phyloP scores from a whole-genome alignment of 1,140 invertebrate genomes.

The Meloidogyne exigua region DNA sequence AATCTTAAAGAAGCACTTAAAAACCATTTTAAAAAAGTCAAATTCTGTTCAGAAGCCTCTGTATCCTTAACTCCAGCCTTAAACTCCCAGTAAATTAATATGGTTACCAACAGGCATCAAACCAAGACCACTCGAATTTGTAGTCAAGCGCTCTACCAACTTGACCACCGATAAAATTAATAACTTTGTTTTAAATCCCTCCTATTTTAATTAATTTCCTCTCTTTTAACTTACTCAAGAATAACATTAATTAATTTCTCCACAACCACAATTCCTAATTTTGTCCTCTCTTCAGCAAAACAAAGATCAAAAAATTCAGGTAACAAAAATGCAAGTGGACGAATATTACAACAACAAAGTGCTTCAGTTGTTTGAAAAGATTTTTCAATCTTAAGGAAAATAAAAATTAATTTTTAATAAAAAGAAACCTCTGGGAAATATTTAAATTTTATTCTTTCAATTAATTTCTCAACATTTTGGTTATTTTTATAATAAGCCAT shows the following conservation, averaged over 20 bases:
- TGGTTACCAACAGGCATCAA: no score
- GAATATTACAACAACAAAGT: background rate
- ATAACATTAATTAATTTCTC: background rate
- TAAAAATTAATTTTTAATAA: background rate
- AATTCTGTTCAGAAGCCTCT: no score
- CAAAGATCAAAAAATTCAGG: background rate
- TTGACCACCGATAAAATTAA: no score
- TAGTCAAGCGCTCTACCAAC: no score
- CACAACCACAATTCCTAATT: background rate
- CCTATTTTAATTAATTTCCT: no score
- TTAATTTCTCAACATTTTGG: constrained; percentile 7
- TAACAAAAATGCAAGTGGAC: background rate
- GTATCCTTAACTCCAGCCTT: no score
- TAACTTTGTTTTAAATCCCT: no score
- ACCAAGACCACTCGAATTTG: no score
- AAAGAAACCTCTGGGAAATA: constrained; percentile 30
- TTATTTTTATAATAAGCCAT: constrained; percentile 22
- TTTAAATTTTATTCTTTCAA: constrained; percentile 27
- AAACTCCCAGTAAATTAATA: no score
- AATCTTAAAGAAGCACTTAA: no score
- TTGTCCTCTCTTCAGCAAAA: background rate
- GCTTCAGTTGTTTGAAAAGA: background rate
- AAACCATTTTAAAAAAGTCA: no score
- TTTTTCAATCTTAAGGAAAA: background rate
- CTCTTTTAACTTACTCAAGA: constrained; percentile 19